phyloP scores from a whole-genome alignment of 2,888 invertebrate species.

The Ochlodes sylvanus region DNA sequence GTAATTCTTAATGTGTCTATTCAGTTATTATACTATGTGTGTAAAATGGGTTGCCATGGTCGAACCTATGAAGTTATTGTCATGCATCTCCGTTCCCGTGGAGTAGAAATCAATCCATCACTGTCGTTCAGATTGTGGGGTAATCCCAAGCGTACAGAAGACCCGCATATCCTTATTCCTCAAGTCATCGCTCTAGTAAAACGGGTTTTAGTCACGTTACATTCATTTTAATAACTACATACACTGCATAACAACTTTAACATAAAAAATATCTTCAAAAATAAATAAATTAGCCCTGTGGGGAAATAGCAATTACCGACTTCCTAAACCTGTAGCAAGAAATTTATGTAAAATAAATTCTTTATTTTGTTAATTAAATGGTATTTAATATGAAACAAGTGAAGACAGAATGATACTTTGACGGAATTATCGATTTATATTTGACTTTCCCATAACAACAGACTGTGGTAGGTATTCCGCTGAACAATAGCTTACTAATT shows the following conservation, averaged over 20 bases:
- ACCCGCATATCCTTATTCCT: conserved; percentile 86
- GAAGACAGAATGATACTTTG: not conserved
- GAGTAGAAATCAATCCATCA: conserved; percentile 85
- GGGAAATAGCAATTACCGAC: too few relatives aligned
- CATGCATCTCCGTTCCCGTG: conserved; percentile 84
- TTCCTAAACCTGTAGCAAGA: too few relatives aligned
- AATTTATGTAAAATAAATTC: too few relatives aligned
- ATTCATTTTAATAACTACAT: not conserved
- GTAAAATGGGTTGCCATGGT: not conserved
- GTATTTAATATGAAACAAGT: too few relatives aligned
- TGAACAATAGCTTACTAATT: not conserved
- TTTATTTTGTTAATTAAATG: too few relatives aligned
- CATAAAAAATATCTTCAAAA: not conserved
- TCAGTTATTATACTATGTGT: not conserved
- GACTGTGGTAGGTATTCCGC: too few relatives aligned
- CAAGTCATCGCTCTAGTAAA: conserved; percentile 77
- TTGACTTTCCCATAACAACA: not conserved
- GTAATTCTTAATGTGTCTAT: not conserved
- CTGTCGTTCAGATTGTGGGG: conserved; percentile 86
- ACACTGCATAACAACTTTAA: not conserved
- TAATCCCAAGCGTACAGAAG: conserved; percentile 88
- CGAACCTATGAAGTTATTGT: conserved; percentile 16
- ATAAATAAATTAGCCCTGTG: too few relatives aligned
- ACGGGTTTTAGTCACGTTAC: not conserved
- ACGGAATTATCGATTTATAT: not conserved